phyloP scores from a whole-genome alignment of 2,888 invertebrate genomes.

The Eledona agricola region DNA sequence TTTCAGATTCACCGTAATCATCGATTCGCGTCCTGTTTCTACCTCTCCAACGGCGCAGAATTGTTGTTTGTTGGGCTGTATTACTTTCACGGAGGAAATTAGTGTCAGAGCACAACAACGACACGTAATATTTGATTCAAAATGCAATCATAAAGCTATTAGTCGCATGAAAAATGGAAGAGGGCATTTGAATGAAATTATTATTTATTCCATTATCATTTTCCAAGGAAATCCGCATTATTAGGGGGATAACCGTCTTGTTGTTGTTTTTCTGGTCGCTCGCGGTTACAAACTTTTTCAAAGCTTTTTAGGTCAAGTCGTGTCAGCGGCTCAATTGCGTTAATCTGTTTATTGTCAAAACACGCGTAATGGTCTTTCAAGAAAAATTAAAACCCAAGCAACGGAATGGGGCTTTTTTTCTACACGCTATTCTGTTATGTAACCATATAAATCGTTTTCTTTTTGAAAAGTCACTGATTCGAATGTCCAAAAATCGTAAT shows the following conservation, averaged over 20 bases:
- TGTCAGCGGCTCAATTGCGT: too few species aligned
- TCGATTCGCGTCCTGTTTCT: neutral
- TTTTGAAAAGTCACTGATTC: too few species aligned
- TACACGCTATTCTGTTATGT: too few species aligned
- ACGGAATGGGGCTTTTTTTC: too few species aligned
- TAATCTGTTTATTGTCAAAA: too few species aligned
- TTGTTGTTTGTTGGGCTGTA: neutral
- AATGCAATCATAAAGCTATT: slow-evolving; percentile 29
- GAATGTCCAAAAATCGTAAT: too few species aligned
- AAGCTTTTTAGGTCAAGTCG: too few species aligned
- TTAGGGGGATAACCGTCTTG: slow-evolving; percentile 17
- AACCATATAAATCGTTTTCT: too few species aligned
- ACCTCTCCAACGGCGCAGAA: neutral
- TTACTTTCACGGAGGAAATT: neutral
- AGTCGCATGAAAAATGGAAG: slow-evolving; percentile 23
- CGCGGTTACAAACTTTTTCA: slow-evolving; percentile 11
- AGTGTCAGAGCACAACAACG: slow-evolving; percentile 4
- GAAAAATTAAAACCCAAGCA: too few species aligned
- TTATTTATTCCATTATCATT: slow-evolving; percentile 27
- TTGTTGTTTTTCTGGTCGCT: slow-evolving; percentile 5
- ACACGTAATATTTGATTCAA: slow-evolving; percentile 15
- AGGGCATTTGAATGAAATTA: slow-evolving; percentile 26
- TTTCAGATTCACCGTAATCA: slow-evolving; percentile 1
- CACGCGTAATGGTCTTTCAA: too few species aligned
- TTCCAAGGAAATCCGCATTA: slow-evolving; percentile 12